Evolutionary conservation across 2,888 invertebrate species (phyloP), one percentile per base, ranked within the genome.

Genomic region (Hirtodrosophila confusa): DNA sequence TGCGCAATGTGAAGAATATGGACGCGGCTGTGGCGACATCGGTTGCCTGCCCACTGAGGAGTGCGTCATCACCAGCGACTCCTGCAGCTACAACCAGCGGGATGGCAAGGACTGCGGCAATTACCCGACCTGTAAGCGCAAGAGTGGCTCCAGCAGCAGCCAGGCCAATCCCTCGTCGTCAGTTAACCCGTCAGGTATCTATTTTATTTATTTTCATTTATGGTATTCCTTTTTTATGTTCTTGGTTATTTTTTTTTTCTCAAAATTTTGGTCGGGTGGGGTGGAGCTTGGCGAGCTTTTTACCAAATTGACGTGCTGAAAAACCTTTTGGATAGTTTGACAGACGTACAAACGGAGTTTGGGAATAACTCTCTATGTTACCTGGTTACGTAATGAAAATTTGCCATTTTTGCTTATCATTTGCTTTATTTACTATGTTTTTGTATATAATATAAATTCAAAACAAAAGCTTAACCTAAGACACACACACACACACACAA

Each of bases 11-110:
- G 39, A 92, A 96, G 96, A 96, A 91, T 96, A 95, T 90, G 96
- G 96, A 65, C 93, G 96, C 76, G 93, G 94, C 23, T 96, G 96
- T 90, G 93, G 93, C 86, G 96, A 96, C 88, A 96, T 96, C 82
- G 96, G 96, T 49, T 96, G 96, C 87, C 92, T 94, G 55, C 94
- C 93, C 88, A 94, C 92, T 85, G 94, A 96, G 91, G 93, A 94
- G 63, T 96, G 96, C 91, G 93, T 95, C 58, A 89, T 91, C 78
- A 88, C 78, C 69, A 94, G 95, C 84, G 95, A 96, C 79, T 94
- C 95, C 0, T 96, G 96, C 90, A 92, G 93, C 10, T 93, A 93
- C 78, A 93, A 93, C 11, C 93, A 93, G 73, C 91, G 92, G 69
- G 92, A 93, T 40, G 90, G 92, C 53, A 91, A 92, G 57, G 92